Evolutionary conservation across 2,888 invertebrate genomes (phyloP).

Genomic region (Ectobius pallidus): DNA sequence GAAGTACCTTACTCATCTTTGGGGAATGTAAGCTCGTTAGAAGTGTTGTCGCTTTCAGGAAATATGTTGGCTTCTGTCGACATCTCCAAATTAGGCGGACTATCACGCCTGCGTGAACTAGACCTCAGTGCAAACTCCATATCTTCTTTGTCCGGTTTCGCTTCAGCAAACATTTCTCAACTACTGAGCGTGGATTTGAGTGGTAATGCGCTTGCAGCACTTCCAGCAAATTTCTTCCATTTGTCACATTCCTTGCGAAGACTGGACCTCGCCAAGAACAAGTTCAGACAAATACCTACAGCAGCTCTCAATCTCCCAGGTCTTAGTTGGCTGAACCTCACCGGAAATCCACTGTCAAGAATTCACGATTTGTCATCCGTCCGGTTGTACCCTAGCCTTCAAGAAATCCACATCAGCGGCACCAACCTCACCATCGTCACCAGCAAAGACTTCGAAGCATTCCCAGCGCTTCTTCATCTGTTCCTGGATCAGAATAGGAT

Average conservation of each 20-base stretch:
- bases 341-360: slow-evolving; percentile 78
- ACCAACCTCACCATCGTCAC: slow-evolving; percentile 84
- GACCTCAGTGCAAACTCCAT: slow-evolving; percentile 56
- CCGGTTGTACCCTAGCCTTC: slow-evolving; percentile 73
- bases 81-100: slow-evolving; percentile 75
- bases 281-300: slow-evolving; percentile 79
- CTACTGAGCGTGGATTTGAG: slow-evolving; percentile 77
- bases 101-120: slow-evolving; percentile 75
- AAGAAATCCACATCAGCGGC: slow-evolving; percentile 78
- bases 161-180: slow-evolving; percentile 75
- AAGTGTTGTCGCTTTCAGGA: slow-evolving; percentile 51
- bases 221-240: slow-evolving; percentile 82
- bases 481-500: slow-evolving; percentile 76
- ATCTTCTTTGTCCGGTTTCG: slow-evolving; percentile 76
- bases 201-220: slow-evolving; percentile 73
- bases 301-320: slow-evolving; percentile 75
- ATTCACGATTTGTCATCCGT: slow-evolving; percentile 75
- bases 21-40: slow-evolving; percentile 75
- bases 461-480: slow-evolving; percentile 77
- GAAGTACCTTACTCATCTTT: slow-evolving; percentile 82
- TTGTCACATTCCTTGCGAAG: slow-evolving; percentile 73
- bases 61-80: slow-evolving; percentile 64
- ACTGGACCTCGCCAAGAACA: slow-evolving; percentile 79
- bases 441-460: slow-evolving; percentile 84
- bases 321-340: slow-evolving; percentile 78